A percentile compares a stretch with the other conserved stretches of the same genome.
phyloP scores from a whole-genome alignment of 1,140 invertebrate species.

The Apis mellifera region Amel_HAv3.1 CM009936.2:17766501-17767000 shows the following conservation, averaged over 20 bases:
- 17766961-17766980: too few species aligned
- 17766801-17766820: conserved; percentile 84
- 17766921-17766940: too few species aligned
- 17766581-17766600: conserved; percentile 86
- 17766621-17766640: conserved; percentile 94
- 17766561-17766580: conserved; percentile 96
- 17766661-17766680: too few species aligned
- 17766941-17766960: too few species aligned
- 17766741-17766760: conserved; percentile 81
- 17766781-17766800: conserved; percentile 91
- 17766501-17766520: conserved; percentile 86
- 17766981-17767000: too few species aligned
- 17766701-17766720: conserved; percentile 76
- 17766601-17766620: conserved; percentile 79
- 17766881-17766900: too few species aligned
- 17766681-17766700: too few species aligned
- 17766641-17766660: too few species aligned
- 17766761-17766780: conserved; percentile 90
- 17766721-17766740: conserved; percentile 88
- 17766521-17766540: conserved; percentile 86
- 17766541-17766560: conserved; percentile 89
- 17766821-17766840: conserved; percentile 82
- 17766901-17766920: too few species aligned
- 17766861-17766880: too few species aligned
- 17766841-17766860: conserved; percentile 83